A percentile compares a stretch with the other conserved stretches of the same genome.
Evolutionary conservation across 1,140 invertebrate species (phyloP).

Genomic region (Brachionus plicatilis): DNA sequence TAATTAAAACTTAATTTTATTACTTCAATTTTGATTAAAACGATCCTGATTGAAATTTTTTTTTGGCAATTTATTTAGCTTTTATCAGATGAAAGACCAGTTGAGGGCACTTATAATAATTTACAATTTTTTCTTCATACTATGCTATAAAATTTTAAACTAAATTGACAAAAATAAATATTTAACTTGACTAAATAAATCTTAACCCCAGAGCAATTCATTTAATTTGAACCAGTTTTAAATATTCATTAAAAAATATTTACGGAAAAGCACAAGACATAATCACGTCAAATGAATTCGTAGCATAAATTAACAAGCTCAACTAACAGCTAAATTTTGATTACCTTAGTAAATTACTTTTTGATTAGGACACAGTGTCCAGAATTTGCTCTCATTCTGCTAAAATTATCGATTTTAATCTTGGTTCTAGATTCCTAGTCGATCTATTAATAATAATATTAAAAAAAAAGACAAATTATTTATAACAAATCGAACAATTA

Average conservation of each 20-base stretch:
- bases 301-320: background rate
- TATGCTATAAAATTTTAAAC: background rate
- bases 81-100: background rate
- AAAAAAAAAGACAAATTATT: background rate
- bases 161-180: background rate
- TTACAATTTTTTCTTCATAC: background rate
- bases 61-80: too few species aligned
- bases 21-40: background rate
- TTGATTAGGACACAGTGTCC: background rate
- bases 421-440: background rate
- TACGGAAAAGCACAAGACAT: background rate
- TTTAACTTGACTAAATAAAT: background rate
- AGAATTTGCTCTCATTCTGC: background rate
- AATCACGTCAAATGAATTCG: background rate
- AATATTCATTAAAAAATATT: background rate
- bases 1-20: background rate
- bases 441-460: background rate
- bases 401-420: background rate
- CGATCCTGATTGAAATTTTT: background rate
- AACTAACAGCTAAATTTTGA: background rate
- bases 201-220: background rate
- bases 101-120: background rate
- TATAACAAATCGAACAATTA: background rate
- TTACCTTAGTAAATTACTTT: background rate
- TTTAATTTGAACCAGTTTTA: background rate